Conservation (phyloP, 2,888 invertebrate species). For the Phyllotreta cruciferae region DNA sequence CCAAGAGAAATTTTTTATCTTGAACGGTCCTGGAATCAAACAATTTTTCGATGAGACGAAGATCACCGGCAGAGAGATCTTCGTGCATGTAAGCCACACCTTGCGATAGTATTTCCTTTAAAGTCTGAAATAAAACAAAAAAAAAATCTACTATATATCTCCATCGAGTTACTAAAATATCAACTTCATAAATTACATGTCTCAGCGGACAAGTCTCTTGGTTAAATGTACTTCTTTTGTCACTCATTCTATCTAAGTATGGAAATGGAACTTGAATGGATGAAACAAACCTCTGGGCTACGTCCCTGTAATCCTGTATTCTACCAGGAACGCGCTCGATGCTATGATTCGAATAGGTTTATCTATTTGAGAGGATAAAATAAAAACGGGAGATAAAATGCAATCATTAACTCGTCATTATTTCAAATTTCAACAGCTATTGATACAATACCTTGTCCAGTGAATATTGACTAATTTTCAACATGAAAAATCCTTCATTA, state of each 20-base stretch:
- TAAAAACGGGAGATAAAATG: constrained; percentile 79
- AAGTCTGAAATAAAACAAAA: constrained; percentile 63
- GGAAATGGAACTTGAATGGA: constrained; percentile 99
- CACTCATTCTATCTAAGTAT: constrained; percentile 85
- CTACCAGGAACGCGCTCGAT: constrained; percentile 83
- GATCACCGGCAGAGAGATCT: constrained; percentile 85
- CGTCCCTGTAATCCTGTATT: constrained; percentile 95
- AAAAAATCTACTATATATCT: too few relatives aligned
- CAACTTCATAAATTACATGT: too few relatives aligned
- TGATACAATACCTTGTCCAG: too few relatives aligned
- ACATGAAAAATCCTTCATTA: background rate
- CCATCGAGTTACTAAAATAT: too few relatives aligned
- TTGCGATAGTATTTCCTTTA: constrained; percentile 90
- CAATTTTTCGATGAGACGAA: constrained; percentile 90
- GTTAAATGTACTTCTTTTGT: constrained; percentile 72
- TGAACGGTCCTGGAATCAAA: constrained; percentile 93
- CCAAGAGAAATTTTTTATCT: too few relatives aligned
- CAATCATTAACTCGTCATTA: background rate
- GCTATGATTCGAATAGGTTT: constrained; percentile 92
- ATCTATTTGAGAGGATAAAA: constrained; percentile 93
- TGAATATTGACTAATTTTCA: too few relatives aligned
- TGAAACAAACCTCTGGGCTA: constrained; percentile 95
- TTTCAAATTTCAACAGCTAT: too few relatives aligned
- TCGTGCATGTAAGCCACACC: constrained; percentile 98
- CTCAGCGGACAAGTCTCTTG: background rate